Base-by-base conservation (phyloP, 2,888 invertebrate species). In the Ophion costatus region DNA sequence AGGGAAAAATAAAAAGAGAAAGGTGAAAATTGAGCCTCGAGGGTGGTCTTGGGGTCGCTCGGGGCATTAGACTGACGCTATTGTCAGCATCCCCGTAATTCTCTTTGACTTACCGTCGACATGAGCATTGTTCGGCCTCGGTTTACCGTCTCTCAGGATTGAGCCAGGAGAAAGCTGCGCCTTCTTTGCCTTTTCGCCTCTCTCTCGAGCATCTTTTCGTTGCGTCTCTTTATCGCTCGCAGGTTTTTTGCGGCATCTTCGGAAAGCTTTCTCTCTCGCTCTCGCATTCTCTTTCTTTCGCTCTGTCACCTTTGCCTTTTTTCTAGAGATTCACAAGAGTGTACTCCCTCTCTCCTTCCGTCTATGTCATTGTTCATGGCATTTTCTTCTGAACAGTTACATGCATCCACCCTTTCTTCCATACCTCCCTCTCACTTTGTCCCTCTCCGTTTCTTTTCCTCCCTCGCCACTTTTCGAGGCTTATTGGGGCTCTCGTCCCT, bases 71-170 rank as follows among this genome's bases (percentile, higher is more conserved):
- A 71, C 66, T 67, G 70, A 73, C 76, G 69, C 83, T 56, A 74
- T 74, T 70, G 42, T 71, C 56, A 67, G 61, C 77, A 67, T 66
- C 76, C 73, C 67, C 64, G 59, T 76, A 73, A 73, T 78, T 78
- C 75, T 67, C 73, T 69, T n/a, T 67, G 76, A 83, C 77, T 76
- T 69, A 83, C 80, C 67, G 80, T 45, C 73, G 76, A 33, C 80
- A 29, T 56, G 66, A 80, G 83, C 66, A 76, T 80, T 66, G 59
- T 71, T 71, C 76, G 73, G 51, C 17, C 63, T 73, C 56, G 20
- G 24, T 79, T 75, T 64, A 59, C 71, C 59, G 64, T 71, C 71
- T 11, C 22, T 24, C 63, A 11, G 17, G 64, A 66, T 74, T 67
- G 74, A 29, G 76, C 51, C 64, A 51, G 24, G 56, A 9, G 42